Evolutionary conservation across 1,140 invertebrate species (phyloP), one percentile per base, ranked within the genome.

Genomic region (Drosophila sp.): DNA sequence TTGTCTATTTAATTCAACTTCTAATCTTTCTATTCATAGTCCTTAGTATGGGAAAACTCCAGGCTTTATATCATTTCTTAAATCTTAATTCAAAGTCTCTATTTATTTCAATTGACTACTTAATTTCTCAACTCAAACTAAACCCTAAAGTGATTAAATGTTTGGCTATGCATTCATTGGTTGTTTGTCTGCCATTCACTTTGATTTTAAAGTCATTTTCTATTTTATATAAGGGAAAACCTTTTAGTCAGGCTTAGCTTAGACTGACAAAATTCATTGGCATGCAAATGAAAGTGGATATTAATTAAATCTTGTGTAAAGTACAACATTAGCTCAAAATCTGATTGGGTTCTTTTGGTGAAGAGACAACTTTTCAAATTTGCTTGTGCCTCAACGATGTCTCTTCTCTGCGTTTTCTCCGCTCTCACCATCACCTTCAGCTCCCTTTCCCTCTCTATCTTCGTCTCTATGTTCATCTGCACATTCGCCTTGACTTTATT

Each of bases 271-370:
- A 57, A 61, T 27, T 40, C 32, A 67, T 67, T 61, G 45, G 51
- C 21, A 65, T 67, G 65, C 65, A 67, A 67, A 67, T 67, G 43
- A 48, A 41, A 29, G 21, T 13, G 36, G 25, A 66, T 66, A 72
- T 72, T 58, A 72, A 66, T 72, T 72, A 65, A 66, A 72, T 40
- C 69, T 72, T 46, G 41, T 71, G 34, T 34, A 54, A 38, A 54
- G 59, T 32, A 62, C 36, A 70, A 46, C 40, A 63, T 63, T 40
- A 65, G 45, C 34, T 57, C 9, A 7, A 34, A 36, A 72, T 57
- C 29, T 65, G 62, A 71, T 64, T 71, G 14, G 25, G 50, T 62
- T 54, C n/a, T 9, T 45, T 21, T 8, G 8, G 21, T 5, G 18
- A n/a, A n/a, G 16, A 18, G 40, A 32, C 32, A 71, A 65, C 61